Conservation (phyloP, 1,140 invertebrate genomes). For the Phthorimaea operculella region DNA sequence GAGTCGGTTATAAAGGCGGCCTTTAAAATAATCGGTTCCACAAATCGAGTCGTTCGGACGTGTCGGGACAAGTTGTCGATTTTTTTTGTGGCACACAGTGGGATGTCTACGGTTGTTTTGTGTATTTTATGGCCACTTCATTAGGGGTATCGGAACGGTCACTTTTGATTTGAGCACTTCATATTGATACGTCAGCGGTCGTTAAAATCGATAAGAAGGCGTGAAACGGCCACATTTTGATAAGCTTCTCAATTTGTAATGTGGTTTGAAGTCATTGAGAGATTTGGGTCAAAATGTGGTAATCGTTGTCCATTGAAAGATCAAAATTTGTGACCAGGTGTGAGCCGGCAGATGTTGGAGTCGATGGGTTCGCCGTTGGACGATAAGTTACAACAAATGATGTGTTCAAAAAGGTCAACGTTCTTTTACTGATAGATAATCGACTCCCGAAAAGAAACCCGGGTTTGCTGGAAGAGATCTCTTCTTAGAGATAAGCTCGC, state of each 20-base stretch:
- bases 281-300: too few species aligned
- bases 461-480: too few species aligned
- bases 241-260: background rate
- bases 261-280: too few species aligned
- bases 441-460: too few species aligned
- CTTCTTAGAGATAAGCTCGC: too few species aligned
- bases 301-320: too few species aligned
- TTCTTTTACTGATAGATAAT: too few species aligned
- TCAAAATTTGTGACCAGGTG: too few species aligned
- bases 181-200: conserved; percentile 45
- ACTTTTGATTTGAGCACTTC: conserved; percentile 33
- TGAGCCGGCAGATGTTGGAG: too few species aligned
- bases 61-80: conserved; percentile 53
- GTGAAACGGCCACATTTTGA: background rate
- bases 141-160: conserved; percentile 40
- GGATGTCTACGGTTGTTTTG: conserved; percentile 50
- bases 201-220: background rate
- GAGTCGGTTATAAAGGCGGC: conserved; percentile 29
- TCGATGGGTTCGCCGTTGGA: too few species aligned
- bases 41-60: conserved; percentile 55
- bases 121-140: conserved; percentile 59
- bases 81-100: conserved; percentile 41
- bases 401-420: too few species aligned
- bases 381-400: too few species aligned
- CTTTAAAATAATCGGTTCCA: conserved; percentile 52